Evolutionary conservation across 1,140 invertebrate genomes (phyloP).

Genomic region (Caenorhabditis brenneri): DNA sequence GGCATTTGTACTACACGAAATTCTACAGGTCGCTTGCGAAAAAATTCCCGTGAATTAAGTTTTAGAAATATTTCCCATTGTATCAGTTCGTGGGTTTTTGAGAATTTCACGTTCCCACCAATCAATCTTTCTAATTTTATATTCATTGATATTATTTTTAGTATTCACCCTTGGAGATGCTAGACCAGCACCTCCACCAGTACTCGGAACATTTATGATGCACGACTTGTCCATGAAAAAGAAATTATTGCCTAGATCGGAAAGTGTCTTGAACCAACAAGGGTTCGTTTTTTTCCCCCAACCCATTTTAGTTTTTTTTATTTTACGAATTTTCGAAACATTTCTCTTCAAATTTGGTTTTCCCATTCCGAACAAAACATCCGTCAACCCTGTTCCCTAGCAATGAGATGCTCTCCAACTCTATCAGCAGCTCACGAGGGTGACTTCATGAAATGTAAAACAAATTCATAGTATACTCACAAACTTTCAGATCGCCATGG

Average conservation of each 20-base stretch:
- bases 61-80: too few relatives aligned
- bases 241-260: background rate
- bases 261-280: constrained; percentile 23
- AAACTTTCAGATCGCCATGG: constrained; percentile 27
- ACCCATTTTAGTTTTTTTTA: too few relatives aligned
- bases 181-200: background rate
- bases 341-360: too few relatives aligned
- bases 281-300: too few relatives aligned
- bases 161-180: constrained; percentile 17
- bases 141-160: too few relatives aligned
- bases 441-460: background rate
- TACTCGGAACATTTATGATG: background rate
- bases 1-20: too few relatives aligned
- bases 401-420: constrained; percentile 25
- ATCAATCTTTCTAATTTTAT: too few relatives aligned
- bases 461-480: background rate
- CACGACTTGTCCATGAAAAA: constrained; percentile 16
- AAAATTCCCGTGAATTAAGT: too few relatives aligned
- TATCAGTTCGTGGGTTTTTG: too few relatives aligned
- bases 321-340: too few relatives aligned
- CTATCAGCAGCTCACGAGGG: background rate
- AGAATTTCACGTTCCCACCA: too few relatives aligned
- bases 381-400: constrained; percentile 4
- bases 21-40: too few relatives aligned
- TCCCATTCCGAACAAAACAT: background rate